phyloP scores from a whole-genome alignment of 1,140 invertebrate species.

The Heliothis virescens region DNA sequence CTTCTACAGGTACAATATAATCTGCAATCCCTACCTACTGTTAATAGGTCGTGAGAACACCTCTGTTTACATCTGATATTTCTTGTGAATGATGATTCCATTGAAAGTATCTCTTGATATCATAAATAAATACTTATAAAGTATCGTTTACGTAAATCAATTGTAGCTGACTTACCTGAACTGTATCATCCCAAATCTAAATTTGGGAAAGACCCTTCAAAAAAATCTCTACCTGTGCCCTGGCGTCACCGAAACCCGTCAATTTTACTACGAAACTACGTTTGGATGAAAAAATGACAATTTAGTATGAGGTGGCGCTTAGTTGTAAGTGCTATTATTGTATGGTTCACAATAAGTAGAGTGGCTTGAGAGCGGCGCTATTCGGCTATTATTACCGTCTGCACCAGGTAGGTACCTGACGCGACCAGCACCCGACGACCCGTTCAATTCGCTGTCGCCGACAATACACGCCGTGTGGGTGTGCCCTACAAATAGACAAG shows the following conservation, averaged over 20 bases:
- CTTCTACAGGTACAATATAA: no score
- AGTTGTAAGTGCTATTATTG: slow-evolving; percentile 55
- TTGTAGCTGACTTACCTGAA: slow-evolving; percentile 20
- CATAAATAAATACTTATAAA: neutral
- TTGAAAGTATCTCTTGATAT: slow-evolving; percentile 2
- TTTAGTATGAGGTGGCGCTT: slow-evolving; percentile 74
- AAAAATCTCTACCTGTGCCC: slow-evolving; percentile 72
- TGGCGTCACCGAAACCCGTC: slow-evolving; percentile 45
- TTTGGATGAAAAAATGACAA: slow-evolving; percentile 68
- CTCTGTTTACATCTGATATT: neutral
- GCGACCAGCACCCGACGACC: slow-evolving; percentile 54
- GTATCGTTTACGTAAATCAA: slow-evolving; percentile 30
- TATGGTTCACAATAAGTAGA: slow-evolving; percentile 35
- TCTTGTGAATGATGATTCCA: slow-evolving; percentile 2
- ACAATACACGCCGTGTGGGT: slow-evolving; percentile 61
- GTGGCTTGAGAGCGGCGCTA: slow-evolving; percentile 57
- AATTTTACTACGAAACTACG: slow-evolving; percentile 77
- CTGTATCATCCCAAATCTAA: slow-evolving; percentile 27
- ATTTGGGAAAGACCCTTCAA: slow-evolving; percentile 60
- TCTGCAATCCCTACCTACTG: no score
- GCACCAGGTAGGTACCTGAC: slow-evolving; percentile 65
- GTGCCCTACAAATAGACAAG: slow-evolving; percentile 54
- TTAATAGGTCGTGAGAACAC: no score
- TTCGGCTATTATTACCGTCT: slow-evolving; percentile 27
- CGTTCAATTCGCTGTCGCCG: slow-evolving; percentile 62